Conservation (phyloP, 2,113 vertebrate genomes). For the Sprattus sprattus region DNA sequence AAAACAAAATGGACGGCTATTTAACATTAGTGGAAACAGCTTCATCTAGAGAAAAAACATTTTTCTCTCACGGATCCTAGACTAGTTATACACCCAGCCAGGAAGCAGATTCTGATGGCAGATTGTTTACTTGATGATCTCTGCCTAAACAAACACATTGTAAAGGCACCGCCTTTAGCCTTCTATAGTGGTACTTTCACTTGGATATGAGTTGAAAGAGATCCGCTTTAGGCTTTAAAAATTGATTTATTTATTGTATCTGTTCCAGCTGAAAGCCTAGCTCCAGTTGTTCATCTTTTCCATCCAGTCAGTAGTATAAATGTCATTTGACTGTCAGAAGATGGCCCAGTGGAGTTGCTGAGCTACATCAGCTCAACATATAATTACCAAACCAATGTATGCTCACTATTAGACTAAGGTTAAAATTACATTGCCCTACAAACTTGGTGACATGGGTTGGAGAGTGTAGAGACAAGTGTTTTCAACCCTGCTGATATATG, state of each 20-base stretch:
- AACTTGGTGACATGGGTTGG: constrained; percentile 8
- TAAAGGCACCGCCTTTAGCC: neutral
- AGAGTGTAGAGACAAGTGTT: neutral
- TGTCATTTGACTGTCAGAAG: neutral
- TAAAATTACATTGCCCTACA: constrained; percentile 10
- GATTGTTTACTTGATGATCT: neutral
- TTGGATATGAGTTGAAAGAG: neutral
- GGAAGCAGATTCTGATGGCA: neutral
- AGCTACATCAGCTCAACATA: constrained; percentile 4
- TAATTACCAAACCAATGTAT: constrained; percentile 10
- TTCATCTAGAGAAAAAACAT: too few relatives aligned
- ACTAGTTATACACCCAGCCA: neutral
- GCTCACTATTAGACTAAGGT: neutral
- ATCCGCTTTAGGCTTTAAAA: neutral
- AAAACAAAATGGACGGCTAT: neutral
- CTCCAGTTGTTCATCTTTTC: neutral
- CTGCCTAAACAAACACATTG: neutral
- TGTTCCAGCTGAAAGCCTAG: neutral
- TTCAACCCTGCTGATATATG: too few relatives aligned
- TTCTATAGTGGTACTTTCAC: neutral
- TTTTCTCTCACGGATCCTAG: too few relatives aligned
- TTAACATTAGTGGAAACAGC: too few relatives aligned
- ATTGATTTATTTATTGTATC: constrained; percentile 1
- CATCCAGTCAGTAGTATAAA: neutral
- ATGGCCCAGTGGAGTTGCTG: neutral